Conservation (phyloP, 2,797 vertebrate species). For the Tapera naevia region DNA sequence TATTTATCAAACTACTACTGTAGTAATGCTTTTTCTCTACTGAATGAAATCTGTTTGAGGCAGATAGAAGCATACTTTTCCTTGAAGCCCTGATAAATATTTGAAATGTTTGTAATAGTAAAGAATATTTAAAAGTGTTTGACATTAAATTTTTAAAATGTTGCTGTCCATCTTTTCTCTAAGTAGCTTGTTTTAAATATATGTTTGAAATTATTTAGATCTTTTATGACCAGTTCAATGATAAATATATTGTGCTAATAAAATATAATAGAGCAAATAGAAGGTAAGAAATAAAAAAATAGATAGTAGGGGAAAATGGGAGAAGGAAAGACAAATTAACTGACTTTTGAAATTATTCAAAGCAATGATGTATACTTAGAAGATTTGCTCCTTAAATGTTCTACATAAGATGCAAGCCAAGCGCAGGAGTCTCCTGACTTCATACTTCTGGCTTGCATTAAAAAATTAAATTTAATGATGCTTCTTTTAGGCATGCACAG, state of each 20-base stretch:
- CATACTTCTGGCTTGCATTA: not conserved
- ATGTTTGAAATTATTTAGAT: not conserved
- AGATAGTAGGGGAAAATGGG: not conserved
- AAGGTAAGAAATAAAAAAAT: not conserved
- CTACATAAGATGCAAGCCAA: not conserved
- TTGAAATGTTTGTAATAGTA: not conserved
- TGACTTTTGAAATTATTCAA: not conserved
- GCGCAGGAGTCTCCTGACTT: not conserved
- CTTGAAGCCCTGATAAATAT: not conserved
- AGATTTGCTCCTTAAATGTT: not conserved
- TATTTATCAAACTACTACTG: not conserved
- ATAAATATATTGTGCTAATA: not conserved
- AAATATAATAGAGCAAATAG: not conserved
- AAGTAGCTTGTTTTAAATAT: not conserved
- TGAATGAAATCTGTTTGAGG: not conserved
- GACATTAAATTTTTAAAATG: not conserved
- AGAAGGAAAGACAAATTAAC: not conserved
- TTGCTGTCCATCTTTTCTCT: not conserved
- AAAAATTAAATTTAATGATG: not conserved
- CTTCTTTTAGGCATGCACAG: not conserved
- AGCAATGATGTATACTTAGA: not conserved
- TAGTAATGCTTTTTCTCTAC: not conserved
- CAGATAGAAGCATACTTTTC: not conserved
- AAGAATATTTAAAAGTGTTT: not conserved
- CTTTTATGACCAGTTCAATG: not conserved